Evolutionary conservation across 1,140 invertebrate genomes (phyloP).

Genomic region (Apolygus lucorum): DNA sequence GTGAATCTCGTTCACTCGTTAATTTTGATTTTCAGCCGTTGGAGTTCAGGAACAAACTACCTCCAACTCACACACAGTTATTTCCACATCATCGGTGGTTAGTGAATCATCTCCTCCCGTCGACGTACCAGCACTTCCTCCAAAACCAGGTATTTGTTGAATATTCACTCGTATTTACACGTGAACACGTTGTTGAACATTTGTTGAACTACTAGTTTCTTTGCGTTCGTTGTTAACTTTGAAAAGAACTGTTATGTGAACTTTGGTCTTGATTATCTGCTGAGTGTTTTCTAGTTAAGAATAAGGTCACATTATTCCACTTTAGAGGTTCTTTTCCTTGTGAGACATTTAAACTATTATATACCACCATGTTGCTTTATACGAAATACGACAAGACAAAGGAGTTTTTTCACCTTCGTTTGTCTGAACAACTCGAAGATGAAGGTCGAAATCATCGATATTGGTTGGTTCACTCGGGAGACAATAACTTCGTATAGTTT

Average conservation of each 20-base stretch:
- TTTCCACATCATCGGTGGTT: background rate
- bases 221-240: background rate
- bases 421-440: no score
- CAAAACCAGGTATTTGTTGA: conserved; percentile 14
- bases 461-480: no score
- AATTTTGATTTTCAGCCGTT: no score
- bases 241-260: background rate
- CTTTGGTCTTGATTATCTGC: background rate
- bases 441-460: no score
- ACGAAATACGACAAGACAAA: no score
- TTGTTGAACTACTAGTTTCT: background rate
- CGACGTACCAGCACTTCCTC: conserved; percentile 13
- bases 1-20: no score
- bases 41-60: background rate
- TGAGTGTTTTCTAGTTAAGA: background rate
- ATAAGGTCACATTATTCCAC: background rate
- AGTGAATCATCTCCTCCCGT: background rate
- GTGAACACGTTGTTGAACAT: no score
- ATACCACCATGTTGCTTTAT: no score
- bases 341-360: background rate
- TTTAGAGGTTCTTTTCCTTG: background rate
- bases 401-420: no score
- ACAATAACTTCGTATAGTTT: no score
- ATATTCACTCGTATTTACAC: background rate
- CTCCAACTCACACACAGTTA: conserved; percentile 12